Conservation (phyloP, 2,113 vertebrate species). For the Craseonycteris thonglongyai region DNA sequence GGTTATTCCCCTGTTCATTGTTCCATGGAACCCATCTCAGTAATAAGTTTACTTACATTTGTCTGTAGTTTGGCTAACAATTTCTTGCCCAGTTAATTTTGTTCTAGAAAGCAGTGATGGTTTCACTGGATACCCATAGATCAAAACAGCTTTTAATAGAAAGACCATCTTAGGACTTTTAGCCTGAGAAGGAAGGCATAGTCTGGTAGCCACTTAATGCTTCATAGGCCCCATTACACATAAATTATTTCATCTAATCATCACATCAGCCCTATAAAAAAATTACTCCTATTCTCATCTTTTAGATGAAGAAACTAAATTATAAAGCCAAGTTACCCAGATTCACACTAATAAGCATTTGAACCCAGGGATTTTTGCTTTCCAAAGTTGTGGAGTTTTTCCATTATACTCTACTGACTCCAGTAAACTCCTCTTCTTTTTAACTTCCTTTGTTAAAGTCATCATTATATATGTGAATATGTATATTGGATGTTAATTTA, state of each 20-base stretch:
- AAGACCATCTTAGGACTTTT: not conserved
- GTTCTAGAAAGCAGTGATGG: not conserved
- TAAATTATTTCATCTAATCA: not conserved
- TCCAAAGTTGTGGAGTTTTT: not conserved
- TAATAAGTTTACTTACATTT: not conserved
- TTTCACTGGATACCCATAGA: not conserved
- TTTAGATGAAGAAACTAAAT: not conserved
- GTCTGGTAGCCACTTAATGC: not conserved
- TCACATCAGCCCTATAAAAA: not conserved
- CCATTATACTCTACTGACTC: not conserved
- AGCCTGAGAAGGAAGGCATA: not conserved
- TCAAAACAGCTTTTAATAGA: not conserved
- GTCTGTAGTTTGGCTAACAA: not conserved
- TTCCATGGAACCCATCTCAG: not conserved
- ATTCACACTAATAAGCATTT: not conserved
- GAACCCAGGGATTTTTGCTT: not conserved
- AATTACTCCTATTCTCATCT: not conserved
- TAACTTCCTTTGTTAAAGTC: not conserved
- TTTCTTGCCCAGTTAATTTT: not conserved
- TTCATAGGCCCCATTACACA: not conserved
- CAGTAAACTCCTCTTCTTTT: not conserved
- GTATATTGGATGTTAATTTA: not conserved
- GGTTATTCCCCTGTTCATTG: not conserved
- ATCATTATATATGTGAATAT: not conserved
- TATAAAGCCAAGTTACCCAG: not conserved